A percentile compares a stretch with the other conserved stretches of the same genome.
Evolutionary conservation across 2,113 vertebrate genomes (phyloP).

Genomic region (Indicator indicator): DNA sequence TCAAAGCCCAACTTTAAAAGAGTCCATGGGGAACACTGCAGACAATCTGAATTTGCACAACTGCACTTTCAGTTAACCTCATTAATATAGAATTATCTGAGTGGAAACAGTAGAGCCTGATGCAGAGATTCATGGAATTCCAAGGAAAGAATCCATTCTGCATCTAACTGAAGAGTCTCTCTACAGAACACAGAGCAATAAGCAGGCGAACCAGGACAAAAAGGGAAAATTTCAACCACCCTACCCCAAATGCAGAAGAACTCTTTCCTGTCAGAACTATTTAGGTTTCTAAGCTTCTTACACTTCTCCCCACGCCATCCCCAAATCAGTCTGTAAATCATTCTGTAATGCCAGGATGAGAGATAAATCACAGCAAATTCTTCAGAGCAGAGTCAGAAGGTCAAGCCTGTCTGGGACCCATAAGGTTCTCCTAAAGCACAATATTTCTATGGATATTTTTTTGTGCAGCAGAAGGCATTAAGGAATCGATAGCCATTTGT

Average conservation of each 20-base stretch:
- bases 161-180: not conserved
- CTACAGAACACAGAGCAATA: not conserved
- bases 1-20: not conserved
- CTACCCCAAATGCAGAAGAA: not conserved
- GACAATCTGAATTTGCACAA: slow-evolving; percentile 14
- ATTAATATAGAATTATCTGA: slow-evolving; percentile 17
- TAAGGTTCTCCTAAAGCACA: not conserved
- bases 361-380: not conserved
- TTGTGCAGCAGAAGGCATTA: not conserved
- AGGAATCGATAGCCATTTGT: not conserved
- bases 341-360: not conserved
- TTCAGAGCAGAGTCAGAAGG: not conserved
- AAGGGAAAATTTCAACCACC: not conserved
- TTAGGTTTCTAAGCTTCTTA: not conserved
- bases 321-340: not conserved
- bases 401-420: not conserved
- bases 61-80: slow-evolving; percentile 19
- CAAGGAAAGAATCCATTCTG: not conserved
- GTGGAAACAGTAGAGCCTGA: not conserved
- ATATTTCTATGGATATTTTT: not conserved
- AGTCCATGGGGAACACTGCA: not conserved
- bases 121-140: not conserved
- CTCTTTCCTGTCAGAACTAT: not conserved
- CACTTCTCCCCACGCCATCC: not conserved
- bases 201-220: not conserved